phyloP scores from a whole-genome alignment of 2,888 invertebrate species.

The Brachynemurus nebulosus region DNA sequence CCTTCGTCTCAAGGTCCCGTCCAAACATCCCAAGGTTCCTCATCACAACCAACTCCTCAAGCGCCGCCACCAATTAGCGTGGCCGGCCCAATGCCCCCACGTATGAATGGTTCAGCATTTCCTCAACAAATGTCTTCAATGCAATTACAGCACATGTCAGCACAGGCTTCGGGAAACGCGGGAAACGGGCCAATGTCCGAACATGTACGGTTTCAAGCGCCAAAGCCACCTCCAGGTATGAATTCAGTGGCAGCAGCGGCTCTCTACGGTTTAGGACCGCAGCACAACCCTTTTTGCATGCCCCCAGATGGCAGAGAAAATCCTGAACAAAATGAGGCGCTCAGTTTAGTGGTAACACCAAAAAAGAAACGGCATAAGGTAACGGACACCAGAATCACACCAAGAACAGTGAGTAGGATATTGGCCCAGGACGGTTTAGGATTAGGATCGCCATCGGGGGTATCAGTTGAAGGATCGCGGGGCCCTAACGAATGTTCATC shows the following conservation, averaged over 20 bases:
- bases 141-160: conserved; percentile 23
- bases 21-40: conserved; percentile 35
- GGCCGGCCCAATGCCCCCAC: conserved; percentile 27
- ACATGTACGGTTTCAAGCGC: conserved; percentile 27
- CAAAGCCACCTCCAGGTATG: conserved; percentile 47
- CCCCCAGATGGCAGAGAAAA: conserved; percentile 38
- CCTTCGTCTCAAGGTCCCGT: conserved; percentile 32
- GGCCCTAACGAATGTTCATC: conserved; percentile 52
- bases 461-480: conserved; percentile 46
- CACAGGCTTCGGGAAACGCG: conserved; percentile 20
- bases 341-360: conserved; percentile 86
- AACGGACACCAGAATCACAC: conserved; percentile 85
- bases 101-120: conserved; percentile 21
- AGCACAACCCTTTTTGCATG: conserved; percentile 41
- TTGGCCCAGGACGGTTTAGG: conserved; percentile 69
- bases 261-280: conserved; percentile 40
- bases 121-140: conserved; percentile 27
- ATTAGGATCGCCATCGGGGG: conserved; percentile 44
- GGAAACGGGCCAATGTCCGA: conserved; percentile 30
- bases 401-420: conserved; percentile 76
- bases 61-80: conserved; percentile 19
- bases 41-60: conserved; percentile 40
- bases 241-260: conserved; percentile 41
- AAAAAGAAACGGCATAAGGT: conserved; percentile 97
- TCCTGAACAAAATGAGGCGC: conserved; percentile 84